Evolutionary conservation across 2,113 vertebrate species (phyloP), one percentile per base, ranked within the genome.

Genomic region (Tilapia sparmanii): DNA sequence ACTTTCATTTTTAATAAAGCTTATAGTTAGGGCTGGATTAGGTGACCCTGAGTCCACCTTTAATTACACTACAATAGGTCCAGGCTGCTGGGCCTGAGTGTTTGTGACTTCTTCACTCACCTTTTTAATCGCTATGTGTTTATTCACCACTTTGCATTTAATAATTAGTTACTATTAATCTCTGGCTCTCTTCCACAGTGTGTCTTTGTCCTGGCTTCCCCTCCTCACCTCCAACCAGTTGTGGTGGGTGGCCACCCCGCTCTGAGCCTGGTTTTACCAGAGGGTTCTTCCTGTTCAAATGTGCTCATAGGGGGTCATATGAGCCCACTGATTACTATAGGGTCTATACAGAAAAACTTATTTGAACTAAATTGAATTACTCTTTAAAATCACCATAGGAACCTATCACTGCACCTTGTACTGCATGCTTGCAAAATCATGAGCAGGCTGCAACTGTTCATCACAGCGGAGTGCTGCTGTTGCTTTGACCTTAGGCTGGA

Each of bases 341-440:
- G 10, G 0, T 66, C 61, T 38, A 13, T 0, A 22, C 16, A 66
- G 19, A 38, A 66, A 38, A 66, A 38, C 18, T 1, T 35, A 63
- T 63, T 63, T 63, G 18, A 63, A 35, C 31, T 66, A 35, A 66
- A 38, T 38, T 66, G 19, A 22, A 66, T 38, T 13, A 38, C 19
- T 12, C 10, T n/a, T 29, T 18, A 29, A 76, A 76, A 50, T 47
- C 40, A 8, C 6, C 24, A 19, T 12, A 61, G 19, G 15, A 81
- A 79, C 7, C 38, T 55, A 38, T 81, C 29, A 19, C 33, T 57
- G n/a, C 57, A 8, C 24, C 82, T 40, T 79, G 45, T 35, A 11
- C 18, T 83, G 61, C 24, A 47, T 5, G 40, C 15, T 29, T 76
- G 42, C 15, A 76, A 47, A 47, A 50, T 29, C 42, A 47, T 1